A percentile compares a stretch with the other conserved stretches of the same genome.
Evolutionary conservation across 2,888 invertebrate genomes (phyloP).

Genomic region (Trimorus sp.): DNA sequence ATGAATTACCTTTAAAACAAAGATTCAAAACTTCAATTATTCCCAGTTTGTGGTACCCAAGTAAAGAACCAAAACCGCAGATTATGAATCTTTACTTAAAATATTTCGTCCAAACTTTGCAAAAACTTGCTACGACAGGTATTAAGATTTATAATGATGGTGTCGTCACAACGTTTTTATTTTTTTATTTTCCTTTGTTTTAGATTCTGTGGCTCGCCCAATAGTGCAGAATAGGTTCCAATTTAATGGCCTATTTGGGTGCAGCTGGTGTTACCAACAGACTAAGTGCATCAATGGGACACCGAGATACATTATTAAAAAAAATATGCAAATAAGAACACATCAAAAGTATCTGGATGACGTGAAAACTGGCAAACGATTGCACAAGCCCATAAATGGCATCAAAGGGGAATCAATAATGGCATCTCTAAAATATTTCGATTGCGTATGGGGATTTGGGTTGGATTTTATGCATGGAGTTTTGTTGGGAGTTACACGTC

Average conservation of each 20-base stretch:
- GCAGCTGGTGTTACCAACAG: background rate
- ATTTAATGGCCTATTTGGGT: background rate
- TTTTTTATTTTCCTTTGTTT: no score
- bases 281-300: background rate
- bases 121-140: no score
- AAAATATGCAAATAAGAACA: slow-evolving; percentile 3
- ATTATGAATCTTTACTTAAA: no score
- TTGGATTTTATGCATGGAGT: background rate
- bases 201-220: background rate
- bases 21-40: no score
- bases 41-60: no score
- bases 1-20: no score
- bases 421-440: background rate
- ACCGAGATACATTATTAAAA: slow-evolving; percentile 12
- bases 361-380: background rate
- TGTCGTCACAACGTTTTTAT: no score
- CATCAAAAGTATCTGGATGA: slow-evolving; percentile 25
- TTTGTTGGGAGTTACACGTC: slow-evolving; percentile 5
- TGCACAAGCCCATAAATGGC: background rate
- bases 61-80: no score
- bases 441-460: background rate
- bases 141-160: no score
- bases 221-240: background rate
- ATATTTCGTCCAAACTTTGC: no score
- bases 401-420: background rate